These are phyloP conservation scores for Elachura formosa DNA, from an alignment of 2,113 vertebrate species.

Conservation along the genomic window DNA sequence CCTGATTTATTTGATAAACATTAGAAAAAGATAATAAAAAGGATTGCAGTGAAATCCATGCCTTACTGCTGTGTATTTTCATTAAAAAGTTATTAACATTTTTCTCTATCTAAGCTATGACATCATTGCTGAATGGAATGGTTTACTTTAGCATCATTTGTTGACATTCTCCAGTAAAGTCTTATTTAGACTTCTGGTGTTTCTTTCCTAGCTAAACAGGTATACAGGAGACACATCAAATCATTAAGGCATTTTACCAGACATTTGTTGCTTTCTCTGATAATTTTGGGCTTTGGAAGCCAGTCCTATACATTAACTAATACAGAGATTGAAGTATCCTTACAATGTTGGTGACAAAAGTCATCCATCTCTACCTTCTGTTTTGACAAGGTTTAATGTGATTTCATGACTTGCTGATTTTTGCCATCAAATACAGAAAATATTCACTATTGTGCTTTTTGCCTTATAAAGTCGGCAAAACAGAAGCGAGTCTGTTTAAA, in stretches of 20 bases:
- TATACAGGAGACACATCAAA: not conserved
- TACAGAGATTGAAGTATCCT: not conserved
- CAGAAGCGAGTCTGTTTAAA: not conserved
- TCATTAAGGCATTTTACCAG: not conserved
- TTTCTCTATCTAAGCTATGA: not conserved
- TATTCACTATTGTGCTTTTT: not conserved
- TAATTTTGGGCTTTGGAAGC: not conserved
- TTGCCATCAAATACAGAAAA: not conserved
- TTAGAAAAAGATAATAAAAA: not conserved
- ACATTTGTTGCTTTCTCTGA: not conserved
- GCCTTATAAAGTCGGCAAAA: not conserved
- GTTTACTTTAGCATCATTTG: not conserved
- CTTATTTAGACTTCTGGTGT: not conserved
- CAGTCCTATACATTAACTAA: not conserved
- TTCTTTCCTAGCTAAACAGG: not conserved
- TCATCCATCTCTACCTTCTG: not conserved
- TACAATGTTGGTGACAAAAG: not conserved
- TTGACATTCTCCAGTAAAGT: not conserved
- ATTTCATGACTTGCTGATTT: not conserved
- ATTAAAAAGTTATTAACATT: slow-evolving; percentile 11
- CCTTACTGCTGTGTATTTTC: not conserved
- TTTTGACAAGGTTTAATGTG: not conserved
- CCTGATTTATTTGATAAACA: not conserved
- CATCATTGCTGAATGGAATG: not conserved
- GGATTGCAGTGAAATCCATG: slow-evolving; percentile 28